Percentiles rank a stretch among this genome's conserved stretches.
These are phyloP conservation scores for Psittacara wagleri DNA, from an alignment of 2,113 vertebrate species.

Conservation along the genomic window DNA sequence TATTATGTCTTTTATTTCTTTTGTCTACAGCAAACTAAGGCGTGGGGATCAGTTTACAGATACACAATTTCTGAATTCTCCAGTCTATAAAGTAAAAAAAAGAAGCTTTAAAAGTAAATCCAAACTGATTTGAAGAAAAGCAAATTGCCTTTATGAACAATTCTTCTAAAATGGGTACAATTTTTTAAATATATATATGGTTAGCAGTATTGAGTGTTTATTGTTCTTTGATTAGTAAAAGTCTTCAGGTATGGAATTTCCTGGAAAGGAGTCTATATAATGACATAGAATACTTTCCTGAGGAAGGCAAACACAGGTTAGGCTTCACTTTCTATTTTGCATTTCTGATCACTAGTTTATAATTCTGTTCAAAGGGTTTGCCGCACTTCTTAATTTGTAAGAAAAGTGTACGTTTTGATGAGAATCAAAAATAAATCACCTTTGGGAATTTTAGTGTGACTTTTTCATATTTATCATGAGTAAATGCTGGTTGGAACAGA, in stretches of 20 bases:
- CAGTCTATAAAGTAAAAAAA: conserved; percentile 26
- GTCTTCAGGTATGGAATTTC: neutral
- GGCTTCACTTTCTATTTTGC: neutral
- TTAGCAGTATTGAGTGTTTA: neutral
- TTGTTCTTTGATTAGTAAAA: neutral
- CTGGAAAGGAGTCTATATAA: neutral
- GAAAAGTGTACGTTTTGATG: neutral
- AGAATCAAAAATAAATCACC: conserved; percentile 4
- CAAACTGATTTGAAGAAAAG: conserved; percentile 35
- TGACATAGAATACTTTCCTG: neutral
- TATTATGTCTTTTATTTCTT: neutral
- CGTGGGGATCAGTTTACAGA: conserved; percentile 65
- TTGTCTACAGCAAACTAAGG: conserved; percentile 76
- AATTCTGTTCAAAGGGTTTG: neutral
- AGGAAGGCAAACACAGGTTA: neutral
- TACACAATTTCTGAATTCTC: conserved; percentile 42
- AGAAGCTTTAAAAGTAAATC: conserved; percentile 64
- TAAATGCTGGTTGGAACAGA: neutral
- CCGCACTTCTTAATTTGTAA: neutral
- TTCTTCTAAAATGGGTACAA: neutral
- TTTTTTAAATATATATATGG: neutral
- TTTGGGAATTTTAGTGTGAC: conserved; percentile 10
- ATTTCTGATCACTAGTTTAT: neutral
- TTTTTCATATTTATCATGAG: neutral
- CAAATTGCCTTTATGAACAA: neutral